Evolutionary conservation across 2,113 vertebrate genomes (phyloP).

Genomic region (Ursus arctos): DNA sequence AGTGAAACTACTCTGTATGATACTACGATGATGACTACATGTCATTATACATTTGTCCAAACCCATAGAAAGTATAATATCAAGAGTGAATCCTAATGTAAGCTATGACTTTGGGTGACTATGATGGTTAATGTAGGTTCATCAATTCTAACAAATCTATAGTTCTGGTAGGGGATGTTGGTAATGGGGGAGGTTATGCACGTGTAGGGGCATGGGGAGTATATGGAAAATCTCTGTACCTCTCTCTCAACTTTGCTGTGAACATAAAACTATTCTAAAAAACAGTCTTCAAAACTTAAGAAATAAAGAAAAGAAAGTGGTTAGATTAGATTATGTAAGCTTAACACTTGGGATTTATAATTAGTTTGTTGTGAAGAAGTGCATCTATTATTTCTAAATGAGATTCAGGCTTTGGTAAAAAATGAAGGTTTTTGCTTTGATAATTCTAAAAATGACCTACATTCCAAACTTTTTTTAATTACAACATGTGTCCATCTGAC

Average conservation of each 20-base stretch:
- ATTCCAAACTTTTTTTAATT: not conserved
- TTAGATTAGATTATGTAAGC: not conserved
- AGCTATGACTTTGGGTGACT: not conserved
- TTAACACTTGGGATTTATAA: not conserved
- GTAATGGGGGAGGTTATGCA: not conserved
- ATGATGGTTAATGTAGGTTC: not conserved
- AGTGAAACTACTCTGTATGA: not conserved
- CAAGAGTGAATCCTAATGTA: not conserved
- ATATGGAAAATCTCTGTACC: not conserved
- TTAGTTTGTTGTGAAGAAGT: not conserved
- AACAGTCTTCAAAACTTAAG: not conserved
- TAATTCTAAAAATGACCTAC: constrained; percentile 6
- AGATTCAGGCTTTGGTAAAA: not conserved
- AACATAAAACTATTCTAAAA: not conserved
- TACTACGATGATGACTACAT: not conserved
- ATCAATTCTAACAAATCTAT: not conserved
- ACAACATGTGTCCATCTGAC: rapidly evolving
- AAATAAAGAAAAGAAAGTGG: not conserved
- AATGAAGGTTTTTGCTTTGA: not conserved
- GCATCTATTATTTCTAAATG: not conserved
- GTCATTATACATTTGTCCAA: not conserved
- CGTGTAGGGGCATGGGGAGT: not conserved
- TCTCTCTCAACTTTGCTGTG: not conserved
- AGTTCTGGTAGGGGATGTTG: not conserved
- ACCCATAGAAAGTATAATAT: not conserved